Conservation (phyloP, 2,888 invertebrate genomes). For the Tipula unca region DNA sequence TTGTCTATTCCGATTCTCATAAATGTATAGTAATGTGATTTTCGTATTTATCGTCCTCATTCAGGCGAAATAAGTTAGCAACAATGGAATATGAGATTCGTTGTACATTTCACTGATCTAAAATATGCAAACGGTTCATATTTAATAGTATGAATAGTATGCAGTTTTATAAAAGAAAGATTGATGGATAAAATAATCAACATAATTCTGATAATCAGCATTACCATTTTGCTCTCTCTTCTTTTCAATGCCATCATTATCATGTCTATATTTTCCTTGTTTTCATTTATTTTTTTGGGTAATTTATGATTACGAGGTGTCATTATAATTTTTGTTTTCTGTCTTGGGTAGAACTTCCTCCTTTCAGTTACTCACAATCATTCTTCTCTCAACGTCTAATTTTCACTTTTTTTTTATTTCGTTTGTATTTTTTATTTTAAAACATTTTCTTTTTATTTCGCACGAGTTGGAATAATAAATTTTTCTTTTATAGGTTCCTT, state of each 20-base stretch:
- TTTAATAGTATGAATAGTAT: no score
- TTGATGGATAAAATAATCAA: not conserved
- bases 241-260: not conserved
- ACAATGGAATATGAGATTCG: no score
- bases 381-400: not conserved
- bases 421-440: not conserved
- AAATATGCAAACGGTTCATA: no score
- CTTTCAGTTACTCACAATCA: not conserved
- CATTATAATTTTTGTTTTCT: not conserved
- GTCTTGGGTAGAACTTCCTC: not conserved
- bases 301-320: conserved; percentile 3
- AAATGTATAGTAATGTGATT: no score
- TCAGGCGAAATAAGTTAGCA: no score
- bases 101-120: no score
- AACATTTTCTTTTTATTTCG: not conserved
- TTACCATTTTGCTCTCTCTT: not conserved
- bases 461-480: not conserved
- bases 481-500: not conserved
- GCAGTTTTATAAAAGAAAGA: no score
- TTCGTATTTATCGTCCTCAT: no score
- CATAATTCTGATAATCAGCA: not conserved
- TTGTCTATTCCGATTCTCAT: no score
- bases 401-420: not conserved
- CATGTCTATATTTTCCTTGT: not conserved
- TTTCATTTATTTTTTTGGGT: not conserved